Conservation (phyloP, 2,113 vertebrate genomes). For the Oplegnathus fasciatus region DNA sequence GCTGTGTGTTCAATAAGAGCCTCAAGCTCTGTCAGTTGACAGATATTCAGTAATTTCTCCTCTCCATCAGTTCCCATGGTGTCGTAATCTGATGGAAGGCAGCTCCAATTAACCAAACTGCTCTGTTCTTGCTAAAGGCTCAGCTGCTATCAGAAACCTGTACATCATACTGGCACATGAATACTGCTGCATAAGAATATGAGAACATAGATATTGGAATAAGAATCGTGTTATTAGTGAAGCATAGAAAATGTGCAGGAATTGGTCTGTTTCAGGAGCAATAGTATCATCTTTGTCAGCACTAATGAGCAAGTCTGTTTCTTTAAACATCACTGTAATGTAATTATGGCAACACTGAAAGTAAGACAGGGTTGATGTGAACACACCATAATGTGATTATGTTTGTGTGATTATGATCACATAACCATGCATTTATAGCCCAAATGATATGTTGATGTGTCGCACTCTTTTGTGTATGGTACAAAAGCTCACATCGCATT, state of each 20-base stretch:
- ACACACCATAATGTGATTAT: background rate
- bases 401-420: background rate
- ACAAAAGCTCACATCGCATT: background rate
- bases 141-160: conserved; percentile 39
- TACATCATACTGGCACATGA: conserved; percentile 4
- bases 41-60: conserved; percentile 30
- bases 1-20: conserved; percentile 43
- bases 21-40: conserved; percentile 34
- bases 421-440: background rate
- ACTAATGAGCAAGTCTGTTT: background rate
- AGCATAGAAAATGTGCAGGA: background rate
- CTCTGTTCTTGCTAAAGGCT: conserved; percentile 44
- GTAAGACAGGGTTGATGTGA: background rate
- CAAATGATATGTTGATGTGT: background rate
- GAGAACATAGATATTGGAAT: conserved; percentile 22
- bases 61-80: conserved; percentile 56
- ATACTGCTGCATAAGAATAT: conserved; percentile 8
- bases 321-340: background rate
- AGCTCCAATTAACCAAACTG: conserved; percentile 60
- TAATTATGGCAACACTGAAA: background rate
- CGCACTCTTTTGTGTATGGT: background rate
- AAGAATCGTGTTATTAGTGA: background rate
- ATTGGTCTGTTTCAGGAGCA: background rate
- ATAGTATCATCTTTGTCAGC: background rate
- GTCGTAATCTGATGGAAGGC: conserved; percentile 66